Conservation (phyloP, 2,888 invertebrate genomes). For the Congeria kusceri region DNA sequence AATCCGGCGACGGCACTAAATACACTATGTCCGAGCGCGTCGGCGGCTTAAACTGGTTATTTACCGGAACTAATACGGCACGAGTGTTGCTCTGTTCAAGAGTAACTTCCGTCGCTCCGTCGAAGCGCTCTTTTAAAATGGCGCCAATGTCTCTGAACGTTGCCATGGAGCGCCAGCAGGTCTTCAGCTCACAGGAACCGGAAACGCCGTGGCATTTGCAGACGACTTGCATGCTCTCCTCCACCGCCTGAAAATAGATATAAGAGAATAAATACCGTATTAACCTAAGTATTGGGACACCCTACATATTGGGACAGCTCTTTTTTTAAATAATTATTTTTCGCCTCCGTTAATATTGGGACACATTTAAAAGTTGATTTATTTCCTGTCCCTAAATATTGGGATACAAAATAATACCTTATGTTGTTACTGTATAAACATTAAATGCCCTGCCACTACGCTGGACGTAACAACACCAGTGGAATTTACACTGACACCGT, state of each 20-base stretch:
- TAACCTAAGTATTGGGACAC: no score
- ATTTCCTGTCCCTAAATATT: no score
- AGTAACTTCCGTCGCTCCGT: slow-evolving; percentile 93
- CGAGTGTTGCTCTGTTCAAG: slow-evolving; percentile 86
- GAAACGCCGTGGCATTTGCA: slow-evolving; percentile 99
- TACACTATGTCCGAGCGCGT: slow-evolving; percentile 97
- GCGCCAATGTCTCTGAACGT: slow-evolving; percentile 96
- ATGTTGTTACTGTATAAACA: no score
- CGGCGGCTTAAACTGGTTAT: slow-evolving; percentile 90
- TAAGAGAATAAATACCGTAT: no score
- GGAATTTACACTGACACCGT: slow-evolving; percentile 96
- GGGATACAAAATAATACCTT: no score
- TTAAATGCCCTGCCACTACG: no score
- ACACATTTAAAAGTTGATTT: no score
- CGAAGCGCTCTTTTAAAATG: slow-evolving; percentile 95
- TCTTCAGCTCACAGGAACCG: slow-evolving; percentile 97
- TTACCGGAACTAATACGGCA: slow-evolving; percentile 84
- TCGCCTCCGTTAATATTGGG: no score
- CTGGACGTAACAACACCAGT: slow-evolving; percentile 98
- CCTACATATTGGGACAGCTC: no score
- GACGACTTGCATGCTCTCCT: slow-evolving; percentile 89
- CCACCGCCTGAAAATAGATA: slow-evolving; percentile 85
- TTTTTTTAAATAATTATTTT: no score
- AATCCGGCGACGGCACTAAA: slow-evolving; percentile 98
- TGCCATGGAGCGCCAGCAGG: slow-evolving; percentile 97